A percentile compares a stretch with the other conserved stretches of the same genome.
phyloP scores from a whole-genome alignment of 1,140 invertebrate genomes.

The Brachionus rotundiformis region DNA sequence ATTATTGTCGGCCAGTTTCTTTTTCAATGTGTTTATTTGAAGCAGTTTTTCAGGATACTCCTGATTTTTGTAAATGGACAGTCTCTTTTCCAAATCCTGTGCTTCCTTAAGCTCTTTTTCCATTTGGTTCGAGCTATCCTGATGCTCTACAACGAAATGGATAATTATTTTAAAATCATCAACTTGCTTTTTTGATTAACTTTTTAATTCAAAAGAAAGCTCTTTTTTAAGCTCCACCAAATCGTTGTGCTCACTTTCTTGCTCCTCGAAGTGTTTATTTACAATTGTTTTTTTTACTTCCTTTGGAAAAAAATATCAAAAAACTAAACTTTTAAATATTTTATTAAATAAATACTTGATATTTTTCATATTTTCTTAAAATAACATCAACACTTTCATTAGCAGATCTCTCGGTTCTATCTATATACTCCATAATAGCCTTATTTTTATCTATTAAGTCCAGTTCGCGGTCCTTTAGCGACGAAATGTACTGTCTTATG shows the following conservation, averaged over 20 bases:
- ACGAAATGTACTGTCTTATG: constrained; percentile 2
- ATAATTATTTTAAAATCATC: neutral
- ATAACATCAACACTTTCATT: constrained; percentile 46
- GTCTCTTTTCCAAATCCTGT: neutral
- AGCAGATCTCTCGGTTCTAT: constrained; percentile 16
- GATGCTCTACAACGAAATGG: neutral
- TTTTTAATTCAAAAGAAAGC: constrained; percentile 7
- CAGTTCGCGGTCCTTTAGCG: neutral
- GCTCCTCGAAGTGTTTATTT: constrained; percentile 37
- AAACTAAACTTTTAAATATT: neutral
- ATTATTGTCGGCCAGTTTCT: constrained; percentile 26
- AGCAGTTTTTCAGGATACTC: constrained; percentile 44
- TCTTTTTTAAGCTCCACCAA: constrained; percentile 6
- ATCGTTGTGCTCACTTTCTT: constrained; percentile 24
- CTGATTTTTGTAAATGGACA: constrained; percentile 49
- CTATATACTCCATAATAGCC: neutral
- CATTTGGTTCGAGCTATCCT: constrained; percentile 8
- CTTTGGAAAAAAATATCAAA: neutral
- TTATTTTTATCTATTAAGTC: constrained; percentile 36
- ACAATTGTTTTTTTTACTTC: constrained; percentile 48
- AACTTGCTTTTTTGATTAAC: neutral
- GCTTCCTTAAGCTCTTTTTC: constrained; percentile 34
- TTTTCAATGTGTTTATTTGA: constrained; percentile 42
- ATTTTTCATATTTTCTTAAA: constrained; percentile 49
- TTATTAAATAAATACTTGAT: neutral